Evolutionary conservation across 2,797 vertebrate species (phyloP).

Genomic region (Anolis apletophallus): DNA sequence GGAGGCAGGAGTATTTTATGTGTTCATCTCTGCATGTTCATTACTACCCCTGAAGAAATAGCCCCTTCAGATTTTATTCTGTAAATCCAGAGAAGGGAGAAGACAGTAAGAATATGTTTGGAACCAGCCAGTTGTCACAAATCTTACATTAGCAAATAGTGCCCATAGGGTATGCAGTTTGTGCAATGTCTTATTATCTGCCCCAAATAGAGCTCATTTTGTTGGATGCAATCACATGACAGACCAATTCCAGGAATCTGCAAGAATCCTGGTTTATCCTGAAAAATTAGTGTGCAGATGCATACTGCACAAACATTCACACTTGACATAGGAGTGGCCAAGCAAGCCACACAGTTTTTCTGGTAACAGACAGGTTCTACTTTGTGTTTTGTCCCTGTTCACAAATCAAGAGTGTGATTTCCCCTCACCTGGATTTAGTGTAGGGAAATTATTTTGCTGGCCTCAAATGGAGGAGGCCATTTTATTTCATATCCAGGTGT

Average conservation of each 20-base stretch:
- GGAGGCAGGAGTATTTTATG: conserved; percentile 37
- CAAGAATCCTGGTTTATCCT: no score
- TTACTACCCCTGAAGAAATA: conserved; percentile 22
- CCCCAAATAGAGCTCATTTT: background rate
- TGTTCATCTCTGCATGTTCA: conserved; percentile 36
- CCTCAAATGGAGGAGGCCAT: no score
- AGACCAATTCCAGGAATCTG: no score
- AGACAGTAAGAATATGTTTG: background rate
- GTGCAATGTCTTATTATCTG: background rate
- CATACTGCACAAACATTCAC: no score
- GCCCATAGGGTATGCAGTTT: background rate
- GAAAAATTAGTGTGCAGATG: no score
- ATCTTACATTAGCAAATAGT: background rate
- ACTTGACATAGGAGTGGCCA: no score
- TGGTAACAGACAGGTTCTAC: background rate
- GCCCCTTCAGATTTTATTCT: conserved; percentile 24
- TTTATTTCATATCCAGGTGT: no score
- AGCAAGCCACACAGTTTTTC: background rate
- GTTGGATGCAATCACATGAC: background rate
- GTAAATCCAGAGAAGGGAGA: background rate
- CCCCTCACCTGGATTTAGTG: no score
- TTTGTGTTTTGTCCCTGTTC: background rate
- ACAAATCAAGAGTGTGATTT: background rate
- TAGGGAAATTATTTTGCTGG: no score
- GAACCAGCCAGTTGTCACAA: background rate